phyloP scores from a whole-genome alignment of 30 jellyfish, hydroid and myxozoan genomes.

The Aurelia aurita complex sp. Pacific region DNA sequence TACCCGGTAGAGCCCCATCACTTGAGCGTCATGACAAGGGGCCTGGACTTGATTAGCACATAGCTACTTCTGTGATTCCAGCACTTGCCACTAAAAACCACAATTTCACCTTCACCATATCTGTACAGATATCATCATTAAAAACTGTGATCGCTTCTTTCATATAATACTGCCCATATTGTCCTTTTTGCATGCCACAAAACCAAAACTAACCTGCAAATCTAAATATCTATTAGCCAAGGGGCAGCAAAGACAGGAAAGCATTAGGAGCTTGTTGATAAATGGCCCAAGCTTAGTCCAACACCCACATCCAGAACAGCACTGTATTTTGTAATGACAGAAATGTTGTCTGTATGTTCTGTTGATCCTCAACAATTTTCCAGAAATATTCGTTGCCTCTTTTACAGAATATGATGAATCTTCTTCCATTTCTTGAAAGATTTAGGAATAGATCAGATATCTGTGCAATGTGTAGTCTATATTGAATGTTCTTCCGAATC shows the following conservation, averaged over 20 bases:
- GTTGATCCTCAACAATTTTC: conserved; percentile 8
- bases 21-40: no score
- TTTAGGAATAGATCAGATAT: no score
- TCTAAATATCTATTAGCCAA: not conserved
- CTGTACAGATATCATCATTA: no score
- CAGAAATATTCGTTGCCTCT: conserved; percentile 11
- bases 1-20: no score
- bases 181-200: not conserved
- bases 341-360: not conserved
- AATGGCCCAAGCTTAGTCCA: conserved; percentile 6
- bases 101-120: no score
- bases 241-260: not conserved
- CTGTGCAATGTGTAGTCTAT: no score
- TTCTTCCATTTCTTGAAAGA: conserved; percentile 1
- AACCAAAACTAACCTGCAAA: conserved; percentile 3
- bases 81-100: no score
- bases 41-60: no score
- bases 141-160: no score
- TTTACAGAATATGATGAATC: conserved; percentile 12
- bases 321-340: conserved; percentile 8
- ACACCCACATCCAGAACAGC: not conserved
- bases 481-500: not conserved
- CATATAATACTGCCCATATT: no score
- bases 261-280: not conserved
- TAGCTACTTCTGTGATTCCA: no score